These are phyloP conservation scores for Enoplosus armatus DNA, from an alignment of 2,797 vertebrate genomes.

Conservation along the genomic window DNA sequence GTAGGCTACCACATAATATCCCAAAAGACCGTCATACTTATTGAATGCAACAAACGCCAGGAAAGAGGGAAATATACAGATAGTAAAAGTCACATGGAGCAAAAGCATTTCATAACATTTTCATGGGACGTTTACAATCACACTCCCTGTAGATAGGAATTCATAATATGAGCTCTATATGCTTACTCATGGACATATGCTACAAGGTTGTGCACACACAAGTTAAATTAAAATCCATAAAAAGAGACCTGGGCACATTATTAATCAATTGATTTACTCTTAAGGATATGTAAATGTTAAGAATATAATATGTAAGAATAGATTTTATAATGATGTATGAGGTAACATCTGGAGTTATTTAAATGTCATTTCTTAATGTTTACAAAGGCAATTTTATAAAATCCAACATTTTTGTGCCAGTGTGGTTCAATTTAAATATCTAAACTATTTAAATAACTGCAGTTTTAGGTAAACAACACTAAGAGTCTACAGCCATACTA, in stretches of 20 bases:
- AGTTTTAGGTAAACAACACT: too few species aligned
- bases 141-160: constrained; percentile 1
- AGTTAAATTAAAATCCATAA: not conserved
- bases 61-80: not conserved
- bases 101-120: constrained; percentile 1
- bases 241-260: not conserved
- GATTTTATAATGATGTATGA: too few species aligned
- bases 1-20: not conserved
- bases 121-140: not conserved
- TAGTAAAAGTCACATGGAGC: not conserved
- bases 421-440: too few species aligned
- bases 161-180: not conserved
- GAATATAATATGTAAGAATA: too few species aligned
- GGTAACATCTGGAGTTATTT: too few species aligned
- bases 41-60: not conserved
- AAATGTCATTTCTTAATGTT: too few species aligned
- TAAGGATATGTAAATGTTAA: too few species aligned
- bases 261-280: not conserved
- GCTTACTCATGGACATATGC: not conserved
- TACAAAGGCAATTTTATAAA: too few species aligned
- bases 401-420: too few species aligned
- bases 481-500: too few species aligned
- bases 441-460: too few species aligned
- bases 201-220: not conserved
- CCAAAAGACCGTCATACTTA: constrained; percentile 3